Base-by-base conservation (phyloP, 2,797 vertebrate species). In the Vultur gryphus region DNA sequence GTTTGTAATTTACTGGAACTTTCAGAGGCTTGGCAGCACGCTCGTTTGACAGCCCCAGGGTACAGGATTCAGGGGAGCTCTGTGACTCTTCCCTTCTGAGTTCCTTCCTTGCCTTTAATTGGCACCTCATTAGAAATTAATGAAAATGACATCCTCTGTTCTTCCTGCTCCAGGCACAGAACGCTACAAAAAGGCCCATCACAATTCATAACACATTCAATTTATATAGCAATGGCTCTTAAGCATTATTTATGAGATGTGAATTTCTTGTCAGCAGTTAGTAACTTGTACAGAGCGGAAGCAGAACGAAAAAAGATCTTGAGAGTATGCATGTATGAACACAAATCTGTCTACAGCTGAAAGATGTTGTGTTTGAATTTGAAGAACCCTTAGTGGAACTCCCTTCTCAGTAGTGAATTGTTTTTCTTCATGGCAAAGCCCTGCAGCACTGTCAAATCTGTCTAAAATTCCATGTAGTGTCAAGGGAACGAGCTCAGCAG, bases 121-220 rank as follows among this genome's bases (percentile, higher is more conserved):
- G 98, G 98, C 98, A 98, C 97, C 98, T 98, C 98, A 98, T 98
- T 98, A 98, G 98, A 98, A 98, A 98, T 98, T 98, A 98, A 98
- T 98, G 98, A 98, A 98, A 98, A 98, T 97, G 97, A 98, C 98
- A 98, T 98, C 98, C 97, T 98, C 98, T 98, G 97, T 98, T 98
- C 98, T 98, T 98, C 97, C 97, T 97, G 98, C 98, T 98, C 93
- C 86, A 76, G 98, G 98, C 98, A n/a, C 13, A 37, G 89, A 98
- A 97, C 25, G 90, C 97, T 98, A 98, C 98, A 98, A 98, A 98
- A 98, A 98, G 97, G 90, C 97, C 97, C 97, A 98, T 98, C 98
- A 97, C 97, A 97, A 98, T 98, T 98, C 98, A 97, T 98, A 98
- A 98, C 98, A 97, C 97, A 98, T 98, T 97, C 98, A 93, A 98